A percentile compares a stretch with the other conserved stretches of the same genome.
These are phyloP conservation scores for Puma concolor DNA, from an alignment of 2,113 vertebrate species.

Conservation along the genomic window DNA sequence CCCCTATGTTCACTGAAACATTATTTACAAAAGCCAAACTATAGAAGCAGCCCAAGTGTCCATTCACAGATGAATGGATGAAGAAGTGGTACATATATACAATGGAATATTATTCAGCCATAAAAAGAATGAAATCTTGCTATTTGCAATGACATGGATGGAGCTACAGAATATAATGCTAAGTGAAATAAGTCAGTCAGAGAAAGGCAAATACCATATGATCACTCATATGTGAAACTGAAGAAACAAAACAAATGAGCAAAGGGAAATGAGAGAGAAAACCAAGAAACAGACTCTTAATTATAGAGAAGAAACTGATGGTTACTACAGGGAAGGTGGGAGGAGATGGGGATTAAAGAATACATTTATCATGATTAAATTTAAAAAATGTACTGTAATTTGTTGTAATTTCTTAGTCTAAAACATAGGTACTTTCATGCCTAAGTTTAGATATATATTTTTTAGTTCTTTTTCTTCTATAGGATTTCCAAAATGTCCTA, in stretches of 20 bases:
- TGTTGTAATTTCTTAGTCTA: neutral
- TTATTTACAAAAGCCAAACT: neutral
- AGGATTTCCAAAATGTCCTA: neutral
- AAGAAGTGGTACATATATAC: neutral
- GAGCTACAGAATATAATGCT: neutral
- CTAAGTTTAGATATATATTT: neutral
- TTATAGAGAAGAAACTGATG: neutral
- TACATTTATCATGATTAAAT: neutral
- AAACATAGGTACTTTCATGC: neutral
- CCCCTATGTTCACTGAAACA: neutral
- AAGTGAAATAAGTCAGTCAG: neutral
- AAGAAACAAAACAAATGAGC: neutral
- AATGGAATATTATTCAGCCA: neutral
- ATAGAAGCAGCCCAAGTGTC: neutral
- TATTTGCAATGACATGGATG: neutral
- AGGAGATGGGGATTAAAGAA: neutral
- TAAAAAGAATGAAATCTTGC: neutral
- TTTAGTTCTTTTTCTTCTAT: neutral
- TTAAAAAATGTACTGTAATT: neutral
- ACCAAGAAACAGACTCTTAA: neutral
- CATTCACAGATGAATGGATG: neutral
- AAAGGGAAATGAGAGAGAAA: neutral
- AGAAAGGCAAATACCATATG: neutral
- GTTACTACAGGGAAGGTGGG: neutral
- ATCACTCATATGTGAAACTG: neutral